Evolutionary conservation across 1,140 invertebrate genomes (phyloP).

Genomic region (Hestina assimilis): DNA sequence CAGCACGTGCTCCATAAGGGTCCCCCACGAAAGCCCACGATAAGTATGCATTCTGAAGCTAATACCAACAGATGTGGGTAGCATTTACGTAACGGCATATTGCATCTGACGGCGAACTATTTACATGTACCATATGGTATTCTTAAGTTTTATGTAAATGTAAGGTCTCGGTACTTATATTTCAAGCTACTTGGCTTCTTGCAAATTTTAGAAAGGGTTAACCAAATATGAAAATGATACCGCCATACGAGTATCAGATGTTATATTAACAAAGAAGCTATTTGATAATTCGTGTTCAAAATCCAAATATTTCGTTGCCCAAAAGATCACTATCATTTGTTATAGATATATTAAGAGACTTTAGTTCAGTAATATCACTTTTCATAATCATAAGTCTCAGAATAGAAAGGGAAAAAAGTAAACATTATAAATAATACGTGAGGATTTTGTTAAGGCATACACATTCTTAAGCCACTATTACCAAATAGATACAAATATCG

Average conservation of each 20-base stretch:
- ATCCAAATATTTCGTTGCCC: too few relatives aligned
- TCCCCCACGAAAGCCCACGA: conserved; percentile 23
- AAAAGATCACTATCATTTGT: background rate
- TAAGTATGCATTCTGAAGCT: conserved; percentile 40
- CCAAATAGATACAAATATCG: conserved; percentile 50
- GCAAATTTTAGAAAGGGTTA: conserved; percentile 11
- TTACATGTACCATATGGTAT: conserved; percentile 27
- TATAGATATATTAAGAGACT: too few relatives aligned
- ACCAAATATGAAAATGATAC: conserved; percentile 19
- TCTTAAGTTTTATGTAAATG: conserved; percentile 18
- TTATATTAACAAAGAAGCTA: background rate
- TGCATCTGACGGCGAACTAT: conserved; percentile 29
- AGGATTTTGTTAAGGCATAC: conserved; percentile 39
- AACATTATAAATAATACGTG: conserved; percentile 34
- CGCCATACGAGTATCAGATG: conserved; percentile 3
- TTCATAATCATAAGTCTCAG: too few relatives aligned
- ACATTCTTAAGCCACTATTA: conserved; percentile 40
- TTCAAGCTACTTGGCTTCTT: conserved; percentile 26
- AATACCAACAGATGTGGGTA: conserved; percentile 43
- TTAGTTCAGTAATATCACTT: too few relatives aligned
- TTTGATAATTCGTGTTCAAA: too few relatives aligned
- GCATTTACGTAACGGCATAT: conserved; percentile 36
- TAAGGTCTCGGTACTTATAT: conserved; percentile 26
- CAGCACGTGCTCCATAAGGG: conserved; percentile 41
- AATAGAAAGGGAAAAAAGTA: too few relatives aligned